Percentiles rank a stretch among this genome's conserved stretches.
These are phyloP conservation scores for Falco cherrug DNA, from an alignment of 2,797 vertebrate species.

Conservation along the genomic window DNA sequence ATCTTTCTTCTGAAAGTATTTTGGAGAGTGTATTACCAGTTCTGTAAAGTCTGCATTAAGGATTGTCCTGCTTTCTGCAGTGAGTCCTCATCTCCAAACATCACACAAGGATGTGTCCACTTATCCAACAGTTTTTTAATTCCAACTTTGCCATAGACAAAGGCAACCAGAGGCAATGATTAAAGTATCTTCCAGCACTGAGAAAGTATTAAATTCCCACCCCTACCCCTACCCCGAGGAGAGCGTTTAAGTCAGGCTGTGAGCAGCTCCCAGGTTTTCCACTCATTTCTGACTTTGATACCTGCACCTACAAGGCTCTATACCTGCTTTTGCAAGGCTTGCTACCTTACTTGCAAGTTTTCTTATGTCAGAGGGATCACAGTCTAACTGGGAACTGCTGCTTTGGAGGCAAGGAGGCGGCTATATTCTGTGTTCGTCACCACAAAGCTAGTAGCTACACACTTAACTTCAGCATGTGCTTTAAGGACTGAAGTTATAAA, in stretches of 20 bases:
- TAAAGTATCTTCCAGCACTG: too few species aligned
- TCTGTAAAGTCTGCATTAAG: background rate
- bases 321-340: background rate
- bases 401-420: background rate
- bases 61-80: background rate
- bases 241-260: background rate
- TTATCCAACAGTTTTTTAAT: background rate
- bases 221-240: accelerated
- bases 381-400: background rate
- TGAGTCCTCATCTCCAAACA: background rate
- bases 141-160: background rate
- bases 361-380: background rate
- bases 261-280: background rate
- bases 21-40: background rate
- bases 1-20: background rate
- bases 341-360: background rate
- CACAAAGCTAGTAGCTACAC: background rate
- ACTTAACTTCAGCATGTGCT: background rate
- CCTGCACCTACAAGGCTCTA: background rate
- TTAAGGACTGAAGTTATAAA: background rate
- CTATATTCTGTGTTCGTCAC: background rate
- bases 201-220: background rate
- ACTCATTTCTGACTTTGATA: background rate
- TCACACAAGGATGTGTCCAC: background rate
- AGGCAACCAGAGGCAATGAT: background rate